Percentiles rank a stretch among this genome's conserved stretches.
These are phyloP conservation scores for Parochlus steinenii DNA, from an alignment of 2,888 invertebrate species.

Conservation along the genomic window DNA sequence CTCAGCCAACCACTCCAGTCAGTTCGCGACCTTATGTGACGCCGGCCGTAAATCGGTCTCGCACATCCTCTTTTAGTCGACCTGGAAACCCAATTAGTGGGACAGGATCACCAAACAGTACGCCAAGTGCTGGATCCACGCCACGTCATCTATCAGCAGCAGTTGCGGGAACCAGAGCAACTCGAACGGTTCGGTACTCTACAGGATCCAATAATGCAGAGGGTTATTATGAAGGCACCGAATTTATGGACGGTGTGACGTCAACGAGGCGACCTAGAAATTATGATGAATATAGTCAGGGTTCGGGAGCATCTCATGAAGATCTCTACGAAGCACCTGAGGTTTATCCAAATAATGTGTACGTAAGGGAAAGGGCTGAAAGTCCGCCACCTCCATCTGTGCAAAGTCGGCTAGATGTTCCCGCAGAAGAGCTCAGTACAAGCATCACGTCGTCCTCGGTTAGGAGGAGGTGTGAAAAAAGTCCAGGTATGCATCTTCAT, in stretches of 20 bases:
- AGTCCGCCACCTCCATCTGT: too few species aligned
- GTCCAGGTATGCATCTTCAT: slow-evolving; percentile 22
- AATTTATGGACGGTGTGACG: slow-evolving; percentile 21
- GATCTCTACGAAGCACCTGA: slow-evolving; percentile 28
- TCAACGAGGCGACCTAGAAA: slow-evolving; percentile 37
- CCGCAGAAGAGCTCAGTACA: too few species aligned
- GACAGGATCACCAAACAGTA: slow-evolving; percentile 35
- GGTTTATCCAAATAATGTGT: slow-evolving; percentile 22
- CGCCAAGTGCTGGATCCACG: slow-evolving; percentile 29
- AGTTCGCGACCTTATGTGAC: not conserved
- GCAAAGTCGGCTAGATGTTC: slow-evolving; percentile 29
- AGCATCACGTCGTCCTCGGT: slow-evolving; percentile 30
- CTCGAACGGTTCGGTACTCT: slow-evolving; percentile 32
- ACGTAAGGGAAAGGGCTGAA: slow-evolving; percentile 19
- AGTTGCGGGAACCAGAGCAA: slow-evolving; percentile 30
- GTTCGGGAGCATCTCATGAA: slow-evolving; percentile 48
- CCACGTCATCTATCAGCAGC: slow-evolving; percentile 19
- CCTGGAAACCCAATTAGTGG: slow-evolving; percentile 37
- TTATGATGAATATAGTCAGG: slow-evolving; percentile 57
- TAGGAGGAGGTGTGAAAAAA: slow-evolving; percentile 30
- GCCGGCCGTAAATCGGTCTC: slow-evolving; percentile 5
- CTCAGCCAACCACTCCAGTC: not conserved
- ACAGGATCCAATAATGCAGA: slow-evolving; percentile 30
- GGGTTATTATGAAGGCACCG: slow-evolving; percentile 17
- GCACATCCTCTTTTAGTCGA: slow-evolving; percentile 30